Evolutionary conservation across 2,888 invertebrate species (phyloP).

Genomic region (Drosophila maculinotata): DNA sequence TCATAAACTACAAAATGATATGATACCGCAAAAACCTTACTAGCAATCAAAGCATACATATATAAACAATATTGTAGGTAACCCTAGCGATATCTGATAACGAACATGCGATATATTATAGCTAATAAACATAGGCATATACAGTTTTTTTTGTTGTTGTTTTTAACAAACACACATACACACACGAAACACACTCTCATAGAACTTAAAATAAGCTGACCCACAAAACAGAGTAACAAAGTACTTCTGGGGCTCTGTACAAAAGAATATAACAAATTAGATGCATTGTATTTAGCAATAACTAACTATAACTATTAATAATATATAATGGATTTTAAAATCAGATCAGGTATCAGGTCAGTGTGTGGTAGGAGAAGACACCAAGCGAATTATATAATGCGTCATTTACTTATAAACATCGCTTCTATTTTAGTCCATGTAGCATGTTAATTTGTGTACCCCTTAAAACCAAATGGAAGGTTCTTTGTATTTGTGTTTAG

Average conservation of each 20-base stretch:
- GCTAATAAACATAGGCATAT: conserved; percentile 41
- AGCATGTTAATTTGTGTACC: conserved; percentile 22
- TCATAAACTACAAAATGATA: conserved; percentile 37
- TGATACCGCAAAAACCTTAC: conserved; percentile 76
- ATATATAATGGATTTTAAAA: conserved; percentile 46
- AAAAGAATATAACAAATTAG: conserved; percentile 37
- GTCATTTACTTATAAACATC: conserved; percentile 3
- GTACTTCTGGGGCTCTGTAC: conserved; percentile 38
- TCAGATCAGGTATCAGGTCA: conserved; percentile 50
- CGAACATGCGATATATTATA: conserved; percentile 60
- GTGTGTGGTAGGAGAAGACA: conserved; percentile 21
- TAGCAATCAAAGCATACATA: conserved; percentile 73
- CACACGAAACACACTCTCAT: conserved; percentile 45
- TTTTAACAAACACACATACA: conserved; percentile 18
- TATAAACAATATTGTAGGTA: conserved; percentile 49
- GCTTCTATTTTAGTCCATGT: conserved; percentile 10
- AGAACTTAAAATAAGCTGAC: conserved; percentile 27
- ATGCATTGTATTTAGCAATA: conserved; percentile 50
- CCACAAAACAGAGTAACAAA: conserved; percentile 10
- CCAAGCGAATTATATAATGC: conserved; percentile 30
- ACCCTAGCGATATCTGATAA: conserved; percentile 57
- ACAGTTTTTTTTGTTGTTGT: conserved; percentile 23
- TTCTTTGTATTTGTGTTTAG: background rate
- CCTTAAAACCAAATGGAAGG: background rate
- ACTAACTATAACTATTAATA: conserved; percentile 23